Conservation (phyloP, 2,797 vertebrate genomes). For the Enoplosus armatus region DNA sequence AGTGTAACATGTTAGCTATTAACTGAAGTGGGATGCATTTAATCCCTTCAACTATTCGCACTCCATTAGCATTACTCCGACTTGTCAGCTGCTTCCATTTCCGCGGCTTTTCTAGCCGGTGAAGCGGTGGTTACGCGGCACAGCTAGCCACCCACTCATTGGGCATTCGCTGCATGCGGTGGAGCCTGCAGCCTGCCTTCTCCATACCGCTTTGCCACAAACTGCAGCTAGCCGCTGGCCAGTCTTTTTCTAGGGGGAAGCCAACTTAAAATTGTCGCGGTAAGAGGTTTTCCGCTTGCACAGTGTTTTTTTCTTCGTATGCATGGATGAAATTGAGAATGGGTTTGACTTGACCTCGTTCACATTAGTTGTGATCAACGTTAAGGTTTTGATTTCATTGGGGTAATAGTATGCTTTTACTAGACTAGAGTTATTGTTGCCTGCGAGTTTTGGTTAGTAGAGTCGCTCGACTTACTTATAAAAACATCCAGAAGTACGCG, state of each 20-base stretch:
- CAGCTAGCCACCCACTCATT: conserved; percentile 58
- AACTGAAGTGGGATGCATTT: neutral
- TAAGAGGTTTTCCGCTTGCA: conserved; percentile 41
- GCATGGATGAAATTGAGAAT: conserved; percentile 20
- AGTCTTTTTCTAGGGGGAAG: conserved; percentile 27
- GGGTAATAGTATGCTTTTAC: neutral
- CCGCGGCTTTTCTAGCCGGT: conserved; percentile 76
- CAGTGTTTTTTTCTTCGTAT: conserved; percentile 1
- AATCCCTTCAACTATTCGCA: conserved; percentile 7
- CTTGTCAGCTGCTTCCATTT: conserved; percentile 72
- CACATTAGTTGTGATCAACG: conserved; percentile 19
- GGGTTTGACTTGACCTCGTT: conserved; percentile 14
- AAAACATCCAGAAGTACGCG: conserved; percentile 18
- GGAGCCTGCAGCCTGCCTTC: conserved; percentile 46
- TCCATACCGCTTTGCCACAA: conserved; percentile 28
- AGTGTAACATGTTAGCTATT: neutral
- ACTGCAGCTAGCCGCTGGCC: conserved; percentile 57
- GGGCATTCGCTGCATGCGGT: conserved; percentile 66
- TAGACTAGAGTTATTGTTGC: conserved; percentile 10
- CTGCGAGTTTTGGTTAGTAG: neutral
- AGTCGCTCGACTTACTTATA: conserved; percentile 13
- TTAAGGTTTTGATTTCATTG: neutral
- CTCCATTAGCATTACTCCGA: neutral
- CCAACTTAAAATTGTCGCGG: conserved; percentile 40
- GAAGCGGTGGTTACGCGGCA: conserved; percentile 67